These are phyloP conservation scores for Alauda arvensis DNA, from an alignment of 2,797 vertebrate species.

Conservation along the genomic window DNA sequence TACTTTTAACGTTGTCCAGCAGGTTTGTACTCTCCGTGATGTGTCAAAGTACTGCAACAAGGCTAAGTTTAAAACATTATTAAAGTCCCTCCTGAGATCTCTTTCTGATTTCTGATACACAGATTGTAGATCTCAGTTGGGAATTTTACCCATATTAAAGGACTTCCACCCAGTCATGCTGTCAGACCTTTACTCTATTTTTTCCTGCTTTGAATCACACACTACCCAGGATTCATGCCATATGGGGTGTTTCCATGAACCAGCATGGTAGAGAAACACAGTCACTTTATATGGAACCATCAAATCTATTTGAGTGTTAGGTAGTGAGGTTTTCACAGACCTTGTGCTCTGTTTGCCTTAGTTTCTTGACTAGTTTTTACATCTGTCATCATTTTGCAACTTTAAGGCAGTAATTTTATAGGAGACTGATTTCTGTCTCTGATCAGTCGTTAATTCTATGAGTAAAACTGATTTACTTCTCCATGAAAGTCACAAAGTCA, in stretches of 20 bases:
- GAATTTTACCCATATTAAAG: not conserved
- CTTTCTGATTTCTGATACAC: not conserved
- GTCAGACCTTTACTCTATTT: not conserved
- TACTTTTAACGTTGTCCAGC: not conserved
- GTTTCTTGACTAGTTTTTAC: not conserved
- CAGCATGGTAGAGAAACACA: not conserved
- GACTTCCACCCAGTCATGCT: not conserved
- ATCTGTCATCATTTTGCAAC: not conserved
- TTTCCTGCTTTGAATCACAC: not conserved
- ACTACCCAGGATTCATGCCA: not conserved
- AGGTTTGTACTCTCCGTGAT: not conserved
- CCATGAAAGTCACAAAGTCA: not conserved
- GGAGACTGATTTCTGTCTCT: not conserved
- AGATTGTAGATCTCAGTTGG: not conserved
- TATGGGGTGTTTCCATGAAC: not conserved
- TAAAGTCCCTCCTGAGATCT: not conserved
- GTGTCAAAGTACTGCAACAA: not conserved
- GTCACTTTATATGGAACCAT: not conserved
- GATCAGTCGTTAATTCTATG: not conserved
- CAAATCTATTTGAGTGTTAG: not conserved
- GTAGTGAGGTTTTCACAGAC: not conserved
- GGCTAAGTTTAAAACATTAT: not conserved
- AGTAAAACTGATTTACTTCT: not conserved
- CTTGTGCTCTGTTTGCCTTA: not conserved
- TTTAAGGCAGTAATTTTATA: not conserved